Evolutionary conservation across 2,888 invertebrate genomes (phyloP).

Genomic region (Myopa testacea): DNA sequence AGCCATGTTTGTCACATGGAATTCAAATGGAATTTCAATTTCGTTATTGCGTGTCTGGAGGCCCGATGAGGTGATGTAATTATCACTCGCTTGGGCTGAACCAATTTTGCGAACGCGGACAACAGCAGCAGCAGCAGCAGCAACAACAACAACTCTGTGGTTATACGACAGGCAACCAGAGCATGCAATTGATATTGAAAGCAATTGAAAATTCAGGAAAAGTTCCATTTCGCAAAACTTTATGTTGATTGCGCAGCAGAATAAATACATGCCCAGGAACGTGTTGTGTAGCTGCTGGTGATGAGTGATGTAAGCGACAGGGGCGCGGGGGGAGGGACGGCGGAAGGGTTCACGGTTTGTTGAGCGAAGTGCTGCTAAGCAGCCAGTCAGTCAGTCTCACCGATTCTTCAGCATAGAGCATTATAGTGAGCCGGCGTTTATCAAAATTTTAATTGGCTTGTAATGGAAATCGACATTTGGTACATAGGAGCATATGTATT

Average conservation of each 20-base stretch:
- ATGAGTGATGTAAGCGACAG: neutral
- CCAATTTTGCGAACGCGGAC: slow-evolving; percentile 23
- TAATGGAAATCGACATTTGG: too few relatives aligned
- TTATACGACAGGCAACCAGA: neutral
- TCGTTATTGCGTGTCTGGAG: slow-evolving; percentile 12
- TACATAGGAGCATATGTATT: too few relatives aligned
- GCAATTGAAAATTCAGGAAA: slow-evolving; percentile 19
- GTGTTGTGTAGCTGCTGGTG: neutral
- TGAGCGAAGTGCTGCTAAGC: too few relatives aligned
- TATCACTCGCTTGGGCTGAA: slow-evolving; percentile 29
- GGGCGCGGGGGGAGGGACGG: neutral
- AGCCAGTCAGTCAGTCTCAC: too few relatives aligned
- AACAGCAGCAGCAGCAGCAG: slow-evolving; percentile 17
- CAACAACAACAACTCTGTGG: neutral
- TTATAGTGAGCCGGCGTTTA: too few relatives aligned
- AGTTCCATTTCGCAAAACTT: slow-evolving; percentile 14
- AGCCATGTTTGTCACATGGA: neutral
- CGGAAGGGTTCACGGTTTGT: neutral
- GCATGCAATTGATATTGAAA: slow-evolving; percentile 20
- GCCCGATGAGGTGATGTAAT: slow-evolving; percentile 28
- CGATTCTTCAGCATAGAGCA: too few relatives aligned
- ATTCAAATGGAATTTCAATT: slow-evolving; percentile 31
- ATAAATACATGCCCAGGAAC: neutral
- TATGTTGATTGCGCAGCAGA: slow-evolving; percentile 13
- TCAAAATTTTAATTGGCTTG: too few relatives aligned